Percentiles rank a stretch among this genome's conserved stretches.
Evolutionary conservation across 2,888 invertebrate species (phyloP).

Genomic region (Amiota communis): DNA sequence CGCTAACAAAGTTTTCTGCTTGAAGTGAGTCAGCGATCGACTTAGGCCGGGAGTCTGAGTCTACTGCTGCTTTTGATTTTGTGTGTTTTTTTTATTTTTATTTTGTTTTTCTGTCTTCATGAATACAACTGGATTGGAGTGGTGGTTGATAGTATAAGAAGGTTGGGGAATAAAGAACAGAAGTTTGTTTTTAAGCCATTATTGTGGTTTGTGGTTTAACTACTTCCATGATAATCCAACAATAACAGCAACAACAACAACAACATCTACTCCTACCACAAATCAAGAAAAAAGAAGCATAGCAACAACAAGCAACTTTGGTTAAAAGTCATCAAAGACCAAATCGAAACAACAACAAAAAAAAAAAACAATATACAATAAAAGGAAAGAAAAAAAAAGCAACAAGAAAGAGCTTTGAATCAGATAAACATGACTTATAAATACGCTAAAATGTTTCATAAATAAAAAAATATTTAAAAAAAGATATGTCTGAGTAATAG

Average conservation of each 20-base stretch:
- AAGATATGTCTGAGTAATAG: too few species aligned
- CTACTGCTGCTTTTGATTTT: neutral
- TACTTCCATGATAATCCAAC: constrained; percentile 63
- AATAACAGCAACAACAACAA: constrained; percentile 44
- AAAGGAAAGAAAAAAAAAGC: constrained; percentile 9
- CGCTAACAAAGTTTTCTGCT: constrained; percentile 9
- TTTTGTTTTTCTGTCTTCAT: neutral
- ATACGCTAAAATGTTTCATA: too few species aligned
- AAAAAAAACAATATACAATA: neutral
- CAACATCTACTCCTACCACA: constrained; percentile 32
- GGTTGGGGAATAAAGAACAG: constrained; percentile 41
- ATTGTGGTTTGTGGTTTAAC: constrained; percentile 68
- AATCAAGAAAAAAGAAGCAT: constrained; percentile 34
- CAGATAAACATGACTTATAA: neutral
- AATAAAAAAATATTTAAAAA: too few species aligned
- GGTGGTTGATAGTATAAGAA: too few species aligned
- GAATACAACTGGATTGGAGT: too few species aligned
- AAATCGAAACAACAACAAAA: neutral
- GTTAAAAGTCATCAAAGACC: constrained; percentile 28
- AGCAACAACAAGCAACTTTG: constrained; percentile 7
- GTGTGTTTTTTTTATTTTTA: neutral
- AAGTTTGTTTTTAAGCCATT: constrained; percentile 61
- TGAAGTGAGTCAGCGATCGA: constrained; percentile 1
- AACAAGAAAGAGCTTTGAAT: neutral
- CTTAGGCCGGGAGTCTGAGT: neutral